Percentiles rank a stretch among this genome's conserved stretches.
These are phyloP conservation scores for Bombus fervidus DNA, from an alignment of 1,140 invertebrate species.

Conservation along the genomic window DNA sequence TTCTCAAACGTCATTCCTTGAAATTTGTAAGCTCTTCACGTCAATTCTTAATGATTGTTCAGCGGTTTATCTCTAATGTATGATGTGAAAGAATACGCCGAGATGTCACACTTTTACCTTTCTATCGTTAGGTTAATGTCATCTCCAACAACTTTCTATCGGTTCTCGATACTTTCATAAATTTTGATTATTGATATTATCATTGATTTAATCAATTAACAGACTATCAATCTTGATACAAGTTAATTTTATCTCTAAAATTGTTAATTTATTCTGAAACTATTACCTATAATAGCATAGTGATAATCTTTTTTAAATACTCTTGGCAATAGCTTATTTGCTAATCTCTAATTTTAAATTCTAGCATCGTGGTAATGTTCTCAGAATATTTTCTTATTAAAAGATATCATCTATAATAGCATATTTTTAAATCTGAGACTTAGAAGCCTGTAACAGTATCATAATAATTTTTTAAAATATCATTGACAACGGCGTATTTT, in stretches of 20 bases:
- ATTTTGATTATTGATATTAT: background rate
- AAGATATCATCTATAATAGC: too few relatives aligned
- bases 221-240: background rate
- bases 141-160: slow-evolving; percentile 17
- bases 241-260: background rate
- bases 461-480: too few relatives aligned
- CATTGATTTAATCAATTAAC: background rate
- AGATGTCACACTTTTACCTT: slow-evolving; percentile 15
- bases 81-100: background rate
- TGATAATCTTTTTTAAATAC: too few relatives aligned
- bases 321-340: too few relatives aligned
- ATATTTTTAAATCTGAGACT: too few relatives aligned
- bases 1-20: background rate
- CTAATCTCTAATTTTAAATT: too few relatives aligned
- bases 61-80: background rate
- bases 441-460: too few relatives aligned
- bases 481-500: background rate
- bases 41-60: background rate
- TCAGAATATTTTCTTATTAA: too few relatives aligned
- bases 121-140: slow-evolving; percentile 6
- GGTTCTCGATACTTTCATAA: background rate
- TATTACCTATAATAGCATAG: too few relatives aligned
- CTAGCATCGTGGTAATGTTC: too few relatives aligned
- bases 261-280: background rate
- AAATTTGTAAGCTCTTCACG: background rate